Conservation (phyloP, 2,888 invertebrate genomes). For the Melipona bicolor region DNA sequence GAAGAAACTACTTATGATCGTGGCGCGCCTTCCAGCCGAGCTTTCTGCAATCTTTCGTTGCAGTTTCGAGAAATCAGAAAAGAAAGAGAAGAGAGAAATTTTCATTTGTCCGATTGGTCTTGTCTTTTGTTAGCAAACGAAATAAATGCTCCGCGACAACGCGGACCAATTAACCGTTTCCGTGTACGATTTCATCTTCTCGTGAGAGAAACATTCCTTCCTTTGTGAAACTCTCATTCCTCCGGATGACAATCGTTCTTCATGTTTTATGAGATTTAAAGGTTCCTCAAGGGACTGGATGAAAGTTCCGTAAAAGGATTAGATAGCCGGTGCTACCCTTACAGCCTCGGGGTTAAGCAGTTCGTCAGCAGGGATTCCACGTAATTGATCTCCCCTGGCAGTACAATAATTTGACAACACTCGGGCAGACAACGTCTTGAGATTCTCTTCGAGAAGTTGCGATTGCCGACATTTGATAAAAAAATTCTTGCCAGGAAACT, state of each 20-base stretch:
- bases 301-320: constrained; percentile 46
- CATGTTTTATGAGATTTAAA: constrained; percentile 34
- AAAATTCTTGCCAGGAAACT: neutral
- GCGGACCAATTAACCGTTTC: neutral
- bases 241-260: neutral
- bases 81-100: neutral
- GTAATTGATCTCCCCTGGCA: constrained; percentile 57
- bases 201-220: neutral
- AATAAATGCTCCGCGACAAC: neutral
- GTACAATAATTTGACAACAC: constrained; percentile 50
- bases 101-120: neutral
- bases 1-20: constrained; percentile 37
- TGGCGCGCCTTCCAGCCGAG: constrained; percentile 18
- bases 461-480: constrained; percentile 4
- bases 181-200: neutral
- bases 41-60: constrained; percentile 25
- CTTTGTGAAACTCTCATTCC: neutral
- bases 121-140: neutral
- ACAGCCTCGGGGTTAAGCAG: constrained; percentile 31
- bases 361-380: constrained; percentile 52
- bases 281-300: constrained; percentile 8
- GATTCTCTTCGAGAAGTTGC: constrained; percentile 45
- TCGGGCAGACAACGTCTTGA: constrained; percentile 12
- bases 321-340: constrained; percentile 24
- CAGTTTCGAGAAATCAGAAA: neutral